phyloP scores from a whole-genome alignment of 2,797 vertebrate genomes.

The Sebastes umbrosus region DNA sequence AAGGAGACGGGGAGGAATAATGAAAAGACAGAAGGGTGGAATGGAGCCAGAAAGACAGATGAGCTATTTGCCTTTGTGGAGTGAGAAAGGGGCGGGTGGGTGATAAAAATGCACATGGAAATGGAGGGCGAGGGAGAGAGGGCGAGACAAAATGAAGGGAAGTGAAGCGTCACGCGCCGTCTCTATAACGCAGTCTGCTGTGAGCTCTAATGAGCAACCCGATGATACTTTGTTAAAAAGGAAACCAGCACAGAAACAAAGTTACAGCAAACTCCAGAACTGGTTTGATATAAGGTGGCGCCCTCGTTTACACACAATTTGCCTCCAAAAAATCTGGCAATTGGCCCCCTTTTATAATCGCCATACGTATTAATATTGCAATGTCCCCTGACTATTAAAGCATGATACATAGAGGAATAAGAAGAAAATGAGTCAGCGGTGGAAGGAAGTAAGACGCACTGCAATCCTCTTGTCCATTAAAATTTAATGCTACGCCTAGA shows the following conservation, averaged over 20 bases:
- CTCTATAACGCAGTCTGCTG: conserved; percentile 23
- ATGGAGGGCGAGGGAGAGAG: neutral
- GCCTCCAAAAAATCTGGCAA: conserved; percentile 8
- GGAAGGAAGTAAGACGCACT: neutral
- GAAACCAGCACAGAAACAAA: conserved; percentile 1
- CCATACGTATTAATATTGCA: conserved; percentile 39
- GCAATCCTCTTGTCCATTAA: conserved; percentile 39
- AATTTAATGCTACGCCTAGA: conserved; percentile 41
- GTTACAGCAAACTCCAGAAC: conserved; percentile 1
- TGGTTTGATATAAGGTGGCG: conserved; percentile 16
- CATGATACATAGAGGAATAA: conserved; percentile 19
- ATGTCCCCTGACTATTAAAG: conserved; percentile 27
- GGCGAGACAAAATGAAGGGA: conserved; percentile 10
- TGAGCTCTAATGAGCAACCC: conserved; percentile 43
- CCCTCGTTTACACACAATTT: conserved; percentile 29
- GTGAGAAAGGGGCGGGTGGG: neutral
- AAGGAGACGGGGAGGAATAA: conserved; percentile 34
- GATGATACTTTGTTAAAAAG: conserved; percentile 9
- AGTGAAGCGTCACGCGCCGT: neutral
- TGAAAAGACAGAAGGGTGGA: conserved; percentile 44
- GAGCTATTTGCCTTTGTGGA: conserved; percentile 52
- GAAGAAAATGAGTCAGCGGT: neutral
- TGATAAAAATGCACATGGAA: conserved; percentile 16
- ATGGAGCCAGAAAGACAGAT: conserved; percentile 35
- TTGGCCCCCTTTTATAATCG: conserved; percentile 26